Conservation (phyloP, 2,888 invertebrate species). For the Plusia festucae region DNA sequence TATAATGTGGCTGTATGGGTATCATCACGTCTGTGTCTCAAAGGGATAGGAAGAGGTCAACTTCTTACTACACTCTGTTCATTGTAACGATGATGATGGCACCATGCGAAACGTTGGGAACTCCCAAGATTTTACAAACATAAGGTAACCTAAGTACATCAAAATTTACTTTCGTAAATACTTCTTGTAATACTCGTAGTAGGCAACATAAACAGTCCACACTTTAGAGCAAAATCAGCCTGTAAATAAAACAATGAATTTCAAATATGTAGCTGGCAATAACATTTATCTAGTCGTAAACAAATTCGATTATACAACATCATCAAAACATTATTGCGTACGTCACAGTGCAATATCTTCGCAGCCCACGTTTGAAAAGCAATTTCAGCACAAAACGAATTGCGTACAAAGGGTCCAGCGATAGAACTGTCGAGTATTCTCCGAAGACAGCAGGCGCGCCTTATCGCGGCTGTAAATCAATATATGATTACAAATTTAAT, state of each 20-base stretch:
- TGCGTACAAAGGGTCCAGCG: constrained; percentile 64
- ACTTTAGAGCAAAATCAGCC: constrained; percentile 32
- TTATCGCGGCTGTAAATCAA: constrained; percentile 88
- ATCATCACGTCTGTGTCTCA: background rate
- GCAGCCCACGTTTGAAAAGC: constrained; percentile 71
- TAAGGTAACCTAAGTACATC: constrained; percentile 20
- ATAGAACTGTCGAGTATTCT: constrained; percentile 77
- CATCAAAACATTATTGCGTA: constrained; percentile 52
- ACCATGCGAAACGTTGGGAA: too few species aligned
- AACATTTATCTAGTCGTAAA: constrained; percentile 58
- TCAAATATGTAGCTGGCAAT: constrained; percentile 59
- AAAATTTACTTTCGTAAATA: constrained; percentile 33
- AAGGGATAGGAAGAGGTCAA: background rate
- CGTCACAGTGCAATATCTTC: constrained; percentile 52
- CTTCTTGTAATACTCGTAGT: constrained; percentile 44
- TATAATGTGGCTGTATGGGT: background rate
- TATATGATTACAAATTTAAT: constrained; percentile 90
- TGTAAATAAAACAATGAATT: constrained; percentile 54
- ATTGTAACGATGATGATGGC: too few species aligned
- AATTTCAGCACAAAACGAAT: constrained; percentile 75
- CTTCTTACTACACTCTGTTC: too few species aligned
- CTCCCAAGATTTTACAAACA: too few species aligned
- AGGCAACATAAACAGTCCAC: constrained; percentile 35
- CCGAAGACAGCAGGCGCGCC: constrained; percentile 83
- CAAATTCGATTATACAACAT: constrained; percentile 64